phyloP scores from a whole-genome alignment of 2,113 vertebrate genomes.

The Picathartes gymnocephalus region DNA sequence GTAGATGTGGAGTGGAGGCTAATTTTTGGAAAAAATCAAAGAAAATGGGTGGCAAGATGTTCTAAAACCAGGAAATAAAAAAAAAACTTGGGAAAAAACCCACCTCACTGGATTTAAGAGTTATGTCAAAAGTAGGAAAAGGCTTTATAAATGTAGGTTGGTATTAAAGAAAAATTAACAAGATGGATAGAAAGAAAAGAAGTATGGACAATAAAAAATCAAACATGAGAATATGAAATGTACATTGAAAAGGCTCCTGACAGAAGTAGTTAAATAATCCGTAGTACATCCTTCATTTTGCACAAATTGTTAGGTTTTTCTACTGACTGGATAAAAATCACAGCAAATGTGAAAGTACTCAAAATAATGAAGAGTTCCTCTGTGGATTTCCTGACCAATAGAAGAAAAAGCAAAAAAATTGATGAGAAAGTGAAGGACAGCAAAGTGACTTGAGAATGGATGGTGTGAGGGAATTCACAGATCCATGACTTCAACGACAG shows the following conservation, averaged over 20 bases:
- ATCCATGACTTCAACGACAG: not conserved
- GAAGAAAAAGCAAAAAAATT: not conserved
- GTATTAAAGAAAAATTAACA: not conserved
- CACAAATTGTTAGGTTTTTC: not conserved
- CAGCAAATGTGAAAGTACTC: not conserved
- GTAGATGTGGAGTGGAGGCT: not conserved
- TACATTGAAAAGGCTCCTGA: not conserved
- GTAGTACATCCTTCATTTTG: not conserved
- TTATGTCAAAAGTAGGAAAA: not conserved
- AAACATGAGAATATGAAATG: not conserved
- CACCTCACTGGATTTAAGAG: not conserved
- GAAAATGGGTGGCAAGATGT: not conserved
- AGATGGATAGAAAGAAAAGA: not conserved
- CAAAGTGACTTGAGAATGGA: not conserved
- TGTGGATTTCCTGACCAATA: not conserved
- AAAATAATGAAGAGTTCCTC: not conserved
- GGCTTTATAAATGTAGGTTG: fast-evolving
- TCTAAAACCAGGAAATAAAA: not conserved
- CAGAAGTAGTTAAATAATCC: not conserved
- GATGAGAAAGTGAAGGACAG: not conserved
- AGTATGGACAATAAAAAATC: not conserved
- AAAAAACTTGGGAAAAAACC: fast-evolving
- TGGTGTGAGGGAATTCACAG: not conserved
- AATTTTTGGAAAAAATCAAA: not conserved
- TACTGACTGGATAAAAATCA: not conserved